Percentiles rank a stretch among this genome's conserved stretches.
Evolutionary conservation across 2,797 vertebrate genomes (phyloP).

Genomic region (Cyclura pinguis): DNA sequence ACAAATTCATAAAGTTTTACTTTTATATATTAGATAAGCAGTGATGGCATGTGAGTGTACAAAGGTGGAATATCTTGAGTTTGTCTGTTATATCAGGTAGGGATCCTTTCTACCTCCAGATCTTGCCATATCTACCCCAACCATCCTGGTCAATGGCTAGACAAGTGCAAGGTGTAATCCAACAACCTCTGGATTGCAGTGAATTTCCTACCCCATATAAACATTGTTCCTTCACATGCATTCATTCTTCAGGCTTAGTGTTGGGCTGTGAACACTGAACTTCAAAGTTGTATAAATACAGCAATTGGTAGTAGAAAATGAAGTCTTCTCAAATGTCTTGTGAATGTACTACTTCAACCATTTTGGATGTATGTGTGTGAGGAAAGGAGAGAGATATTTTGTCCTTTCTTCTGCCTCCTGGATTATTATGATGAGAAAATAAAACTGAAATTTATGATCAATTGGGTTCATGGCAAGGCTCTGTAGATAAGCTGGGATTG

Average conservation of each 20-base stretch:
- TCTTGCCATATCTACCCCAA: neutral
- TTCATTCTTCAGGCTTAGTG: neutral
- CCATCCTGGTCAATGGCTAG: neutral
- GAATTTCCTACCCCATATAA: too few relatives aligned
- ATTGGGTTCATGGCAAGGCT: slow-evolving; percentile 31
- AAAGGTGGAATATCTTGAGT: neutral
- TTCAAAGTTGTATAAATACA: neutral
- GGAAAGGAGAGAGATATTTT: neutral
- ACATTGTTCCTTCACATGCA: neutral
- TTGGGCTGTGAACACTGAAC: neutral
- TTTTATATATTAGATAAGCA: neutral
- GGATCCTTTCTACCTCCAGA: neutral
- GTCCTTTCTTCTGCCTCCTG: neutral
- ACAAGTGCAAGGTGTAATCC: neutral
- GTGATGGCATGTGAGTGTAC: too few relatives aligned
- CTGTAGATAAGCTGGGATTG: slow-evolving; percentile 36
- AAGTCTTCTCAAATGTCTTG: neutral
- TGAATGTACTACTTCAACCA: neutral
- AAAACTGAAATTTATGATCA: slow-evolving; percentile 38
- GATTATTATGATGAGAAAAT: slow-evolving; percentile 14
- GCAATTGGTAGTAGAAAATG: neutral
- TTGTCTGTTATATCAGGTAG: neutral
- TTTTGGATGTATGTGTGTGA: neutral
- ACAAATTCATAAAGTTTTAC: too few relatives aligned
- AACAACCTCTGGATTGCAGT: too few relatives aligned